phyloP scores from a whole-genome alignment of 2,113 vertebrate genomes.

The Crotophaga sulcirostris region DNA sequence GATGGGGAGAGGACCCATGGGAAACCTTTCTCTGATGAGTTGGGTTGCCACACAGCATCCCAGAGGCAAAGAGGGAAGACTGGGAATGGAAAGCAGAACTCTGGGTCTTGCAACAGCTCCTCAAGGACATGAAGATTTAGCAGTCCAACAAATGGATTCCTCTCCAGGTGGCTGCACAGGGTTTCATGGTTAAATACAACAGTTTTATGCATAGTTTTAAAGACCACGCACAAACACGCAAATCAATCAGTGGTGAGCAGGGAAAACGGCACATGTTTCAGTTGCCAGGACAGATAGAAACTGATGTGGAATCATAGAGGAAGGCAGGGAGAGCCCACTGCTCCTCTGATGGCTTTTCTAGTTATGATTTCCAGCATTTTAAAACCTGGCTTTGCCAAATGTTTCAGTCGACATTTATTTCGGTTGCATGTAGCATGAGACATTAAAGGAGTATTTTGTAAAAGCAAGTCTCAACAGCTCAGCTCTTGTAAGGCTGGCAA shows the following conservation, averaged over 20 bases:
- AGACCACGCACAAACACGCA: background rate
- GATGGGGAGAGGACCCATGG: accelerated
- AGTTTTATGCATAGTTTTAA: background rate
- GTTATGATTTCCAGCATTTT: background rate
- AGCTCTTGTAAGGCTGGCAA: background rate
- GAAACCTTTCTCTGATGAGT: background rate
- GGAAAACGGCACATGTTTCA: background rate
- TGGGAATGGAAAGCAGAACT: background rate
- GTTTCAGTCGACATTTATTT: background rate
- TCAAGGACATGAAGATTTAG: background rate
- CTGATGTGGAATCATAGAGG: background rate
- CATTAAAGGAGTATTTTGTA: background rate
- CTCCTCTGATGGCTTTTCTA: background rate
- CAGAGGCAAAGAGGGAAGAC: background rate
- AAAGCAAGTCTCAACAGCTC: background rate
- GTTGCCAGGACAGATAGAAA: no score
- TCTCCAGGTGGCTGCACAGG: background rate
- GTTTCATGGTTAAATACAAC: background rate
- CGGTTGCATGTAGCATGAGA: background rate
- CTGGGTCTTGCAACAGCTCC: background rate
- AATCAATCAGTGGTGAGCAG: background rate
- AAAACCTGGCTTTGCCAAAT: background rate
- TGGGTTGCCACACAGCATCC: background rate
- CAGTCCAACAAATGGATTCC: background rate
- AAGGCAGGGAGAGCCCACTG: background rate